A percentile compares a stretch with the other conserved stretches of the same genome.
Evolutionary conservation across 2,113 vertebrate genomes (phyloP).

Genomic region (Meriones unguiculatus): DNA sequence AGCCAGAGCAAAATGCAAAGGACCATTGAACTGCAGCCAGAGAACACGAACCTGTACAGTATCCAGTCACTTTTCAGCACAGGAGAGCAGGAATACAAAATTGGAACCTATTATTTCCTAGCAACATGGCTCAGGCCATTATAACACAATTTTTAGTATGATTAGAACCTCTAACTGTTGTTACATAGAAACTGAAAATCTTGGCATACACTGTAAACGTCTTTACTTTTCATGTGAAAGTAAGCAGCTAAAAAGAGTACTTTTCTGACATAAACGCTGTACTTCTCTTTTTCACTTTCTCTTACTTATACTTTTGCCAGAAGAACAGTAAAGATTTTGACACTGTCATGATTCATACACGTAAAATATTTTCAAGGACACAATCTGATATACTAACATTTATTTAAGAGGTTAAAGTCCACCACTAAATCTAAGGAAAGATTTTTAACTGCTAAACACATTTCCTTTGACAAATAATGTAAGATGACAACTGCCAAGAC

Average conservation of each 20-base stretch:
- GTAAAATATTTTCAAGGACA: constrained; percentile 90
- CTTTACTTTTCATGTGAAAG: constrained; percentile 88
- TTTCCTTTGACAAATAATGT: constrained; percentile 89
- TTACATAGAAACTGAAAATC: constrained; percentile 89
- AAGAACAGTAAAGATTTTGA: constrained; percentile 86
- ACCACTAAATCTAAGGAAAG: constrained; percentile 90
- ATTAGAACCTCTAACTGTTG: constrained; percentile 88
- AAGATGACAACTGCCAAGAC: constrained; percentile 86
- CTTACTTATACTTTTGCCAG: constrained; percentile 85
- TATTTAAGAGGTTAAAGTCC: constrained; percentile 89
- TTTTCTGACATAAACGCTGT: constrained; percentile 87
- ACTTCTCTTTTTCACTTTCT: constrained; percentile 80
- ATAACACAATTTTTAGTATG: constrained; percentile 88
- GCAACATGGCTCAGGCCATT: constrained; percentile 88
- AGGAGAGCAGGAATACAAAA: constrained; percentile 90
- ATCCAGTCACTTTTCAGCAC: constrained; percentile 90
- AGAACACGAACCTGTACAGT: constrained; percentile 90
- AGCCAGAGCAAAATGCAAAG: constrained; percentile 91
- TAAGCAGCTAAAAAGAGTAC: constrained; percentile 85
- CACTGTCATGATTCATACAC: constrained; percentile 88
- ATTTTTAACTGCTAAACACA: constrained; percentile 87
- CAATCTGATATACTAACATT: constrained; percentile 90
- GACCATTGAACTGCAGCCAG: constrained; percentile 90
- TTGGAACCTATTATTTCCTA: constrained; percentile 89
- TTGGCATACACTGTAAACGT: constrained; percentile 91